Conservation (phyloP, 2,113 vertebrate species). For the Ammodramus savannarum region DNA sequence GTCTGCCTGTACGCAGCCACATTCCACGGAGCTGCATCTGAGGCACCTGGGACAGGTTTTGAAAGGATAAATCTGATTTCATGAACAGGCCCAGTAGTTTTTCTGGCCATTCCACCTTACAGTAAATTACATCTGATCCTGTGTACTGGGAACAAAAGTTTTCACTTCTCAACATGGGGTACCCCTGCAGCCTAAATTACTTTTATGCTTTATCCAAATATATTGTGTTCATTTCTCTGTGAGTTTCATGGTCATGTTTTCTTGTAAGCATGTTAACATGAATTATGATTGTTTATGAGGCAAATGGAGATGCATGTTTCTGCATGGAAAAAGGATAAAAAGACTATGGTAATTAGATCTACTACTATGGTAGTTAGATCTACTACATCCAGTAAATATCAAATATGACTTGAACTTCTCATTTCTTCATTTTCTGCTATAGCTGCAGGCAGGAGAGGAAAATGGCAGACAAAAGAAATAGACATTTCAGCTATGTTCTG, state of each 20-base stretch:
- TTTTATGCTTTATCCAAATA: neutral
- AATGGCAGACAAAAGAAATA: neutral
- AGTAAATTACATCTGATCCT: neutral
- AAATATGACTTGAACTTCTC: neutral
- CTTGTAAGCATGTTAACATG: neutral
- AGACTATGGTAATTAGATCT: neutral
- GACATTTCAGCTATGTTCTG: neutral
- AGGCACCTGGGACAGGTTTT: neutral
- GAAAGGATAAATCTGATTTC: neutral
- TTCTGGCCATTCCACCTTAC: neutral
- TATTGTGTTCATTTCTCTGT: neutral
- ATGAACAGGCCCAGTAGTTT: neutral
- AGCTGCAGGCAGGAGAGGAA: neutral
- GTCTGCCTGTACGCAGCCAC: neutral
- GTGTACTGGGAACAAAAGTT: neutral
- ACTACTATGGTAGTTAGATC: no score
- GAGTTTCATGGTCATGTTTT: neutral
- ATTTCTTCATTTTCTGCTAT: neutral
- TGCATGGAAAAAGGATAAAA: neutral
- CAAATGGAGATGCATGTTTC: neutral
- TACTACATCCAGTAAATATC: neutral
- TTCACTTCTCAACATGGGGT: neutral
- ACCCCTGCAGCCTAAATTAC: neutral
- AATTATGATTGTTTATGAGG: neutral
- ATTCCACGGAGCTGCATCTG: accelerated